Conservation (phyloP, 2,888 invertebrate species). For the Timema cristinae region DNA sequence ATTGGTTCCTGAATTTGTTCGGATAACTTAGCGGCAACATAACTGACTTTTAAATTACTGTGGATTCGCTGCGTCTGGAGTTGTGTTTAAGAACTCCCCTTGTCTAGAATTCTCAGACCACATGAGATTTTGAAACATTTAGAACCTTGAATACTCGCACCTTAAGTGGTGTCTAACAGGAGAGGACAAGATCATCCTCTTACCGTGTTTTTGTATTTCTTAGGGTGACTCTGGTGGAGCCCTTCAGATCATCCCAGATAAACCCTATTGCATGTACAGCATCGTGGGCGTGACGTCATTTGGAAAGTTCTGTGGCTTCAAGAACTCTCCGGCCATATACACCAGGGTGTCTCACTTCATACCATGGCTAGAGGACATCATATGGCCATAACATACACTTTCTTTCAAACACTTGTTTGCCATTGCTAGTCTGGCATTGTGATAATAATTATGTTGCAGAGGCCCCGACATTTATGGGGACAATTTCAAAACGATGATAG, state of each 20-base stretch:
- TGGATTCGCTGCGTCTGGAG: not conserved
- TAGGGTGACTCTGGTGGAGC: conserved; percentile 52
- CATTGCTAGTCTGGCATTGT: not conserved
- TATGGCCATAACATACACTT: conserved; percentile 38
- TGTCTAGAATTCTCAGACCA: too few relatives aligned
- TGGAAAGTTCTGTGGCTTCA: conserved; percentile 45
- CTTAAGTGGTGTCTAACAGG: too few relatives aligned
- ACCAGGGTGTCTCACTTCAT: conserved; percentile 44
- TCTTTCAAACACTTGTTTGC: not conserved
- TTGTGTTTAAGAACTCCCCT: not conserved
- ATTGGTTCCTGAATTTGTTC: too few relatives aligned
- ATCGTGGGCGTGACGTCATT: conserved; percentile 47
- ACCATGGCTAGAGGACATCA: conserved; percentile 45
- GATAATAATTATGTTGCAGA: too few relatives aligned
- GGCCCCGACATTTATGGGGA: too few relatives aligned
- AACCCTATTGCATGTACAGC: conserved; percentile 43
- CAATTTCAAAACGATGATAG: too few relatives aligned
- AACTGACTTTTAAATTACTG: too few relatives aligned
- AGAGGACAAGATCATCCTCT: not conserved
- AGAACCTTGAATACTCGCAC: too few relatives aligned
- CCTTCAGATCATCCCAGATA: conserved; percentile 34
- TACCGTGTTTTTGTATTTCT: not conserved
- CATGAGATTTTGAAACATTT: too few relatives aligned
- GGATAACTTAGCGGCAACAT: too few relatives aligned
- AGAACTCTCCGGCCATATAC: conserved; percentile 46